Percentiles rank a stretch among this genome's conserved stretches.
Evolutionary conservation across 2,797 vertebrate species (phyloP).

Genomic region (Sebastes cheni): DNA sequence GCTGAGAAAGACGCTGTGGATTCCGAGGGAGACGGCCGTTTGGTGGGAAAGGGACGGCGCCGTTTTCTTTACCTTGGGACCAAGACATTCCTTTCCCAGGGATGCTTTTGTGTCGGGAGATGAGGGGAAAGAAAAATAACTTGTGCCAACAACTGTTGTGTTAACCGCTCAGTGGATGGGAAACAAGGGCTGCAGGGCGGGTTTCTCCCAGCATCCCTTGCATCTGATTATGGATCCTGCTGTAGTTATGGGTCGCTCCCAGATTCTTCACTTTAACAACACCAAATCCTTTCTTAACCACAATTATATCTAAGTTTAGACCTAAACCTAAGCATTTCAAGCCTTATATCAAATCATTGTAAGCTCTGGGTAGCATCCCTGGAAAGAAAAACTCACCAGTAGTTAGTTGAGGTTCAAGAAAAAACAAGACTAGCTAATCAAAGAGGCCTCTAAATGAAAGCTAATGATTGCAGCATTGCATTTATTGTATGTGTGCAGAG

Average conservation of each 20-base stretch:
- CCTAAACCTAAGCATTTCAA: background rate
- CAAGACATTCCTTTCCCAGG: constrained; percentile 91
- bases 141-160: constrained; percentile 78
- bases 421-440: constrained; percentile 70
- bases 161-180: constrained; percentile 71
- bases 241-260: background rate
- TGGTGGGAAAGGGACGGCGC: constrained; percentile 82
- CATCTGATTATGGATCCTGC: constrained; percentile 28
- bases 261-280: background rate
- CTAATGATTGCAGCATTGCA: constrained; percentile 69
- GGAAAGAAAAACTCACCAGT: constrained; percentile 33
- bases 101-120: constrained; percentile 83
- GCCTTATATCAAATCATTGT: background rate
- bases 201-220: constrained; percentile 67
- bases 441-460: constrained; percentile 58
- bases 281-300: background rate
- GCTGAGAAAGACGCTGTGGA: constrained; percentile 87
- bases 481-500: constrained; percentile 67
- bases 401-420: constrained; percentile 56
- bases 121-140: constrained; percentile 83
- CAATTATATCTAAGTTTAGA: background rate
- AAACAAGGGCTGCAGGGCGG: constrained; percentile 69
- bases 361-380: constrained; percentile 38
- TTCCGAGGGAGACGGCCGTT: constrained; percentile 80
- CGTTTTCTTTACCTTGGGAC: constrained; percentile 88